Conservation (phyloP, 92 coral and sea anemone genomes). For the Epizoanthus ramosus region DNA sequence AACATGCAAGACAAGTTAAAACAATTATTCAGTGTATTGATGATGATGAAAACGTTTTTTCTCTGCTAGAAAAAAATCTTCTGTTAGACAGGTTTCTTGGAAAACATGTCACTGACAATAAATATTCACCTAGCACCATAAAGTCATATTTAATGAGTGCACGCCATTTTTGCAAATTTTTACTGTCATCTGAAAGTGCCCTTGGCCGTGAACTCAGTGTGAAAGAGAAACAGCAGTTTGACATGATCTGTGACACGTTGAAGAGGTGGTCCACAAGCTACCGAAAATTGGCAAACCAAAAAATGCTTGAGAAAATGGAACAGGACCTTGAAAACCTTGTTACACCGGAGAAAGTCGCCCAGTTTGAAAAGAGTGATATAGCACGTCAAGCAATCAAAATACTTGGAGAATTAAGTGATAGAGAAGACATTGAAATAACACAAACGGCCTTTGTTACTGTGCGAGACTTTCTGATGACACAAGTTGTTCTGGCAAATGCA, state of each 20-base stretch:
- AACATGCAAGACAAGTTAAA: constrained; percentile 30
- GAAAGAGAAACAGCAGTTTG: constrained; percentile 26
- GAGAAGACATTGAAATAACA: constrained; percentile 9
- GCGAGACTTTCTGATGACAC: constrained; percentile 28
- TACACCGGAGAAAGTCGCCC: constrained; percentile 14
- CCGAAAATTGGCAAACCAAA: constrained; percentile 6
- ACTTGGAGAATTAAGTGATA: constrained; percentile 21
- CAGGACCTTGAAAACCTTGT: constrained; percentile 21
- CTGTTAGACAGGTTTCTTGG: constrained; percentile 19
- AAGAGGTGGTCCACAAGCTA: constrained; percentile 29
- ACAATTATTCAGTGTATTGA: constrained; percentile 24
- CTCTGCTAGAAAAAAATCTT: constrained; percentile 43
- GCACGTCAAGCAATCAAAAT: constrained; percentile 30
- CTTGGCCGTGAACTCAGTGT: constrained; percentile 28
- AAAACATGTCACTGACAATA: constrained; percentile 39
- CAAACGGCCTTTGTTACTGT: constrained; percentile 20
- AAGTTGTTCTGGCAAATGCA: constrained; percentile 21
- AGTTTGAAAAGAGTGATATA: constrained; percentile 14
- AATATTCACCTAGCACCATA: constrained; percentile 38
- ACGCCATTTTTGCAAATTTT: constrained; percentile 37
- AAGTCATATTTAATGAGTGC: constrained; percentile 50
- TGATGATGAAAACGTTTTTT: constrained; percentile 33
- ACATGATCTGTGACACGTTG: constrained; percentile 14
- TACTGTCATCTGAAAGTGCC: constrained; percentile 43
- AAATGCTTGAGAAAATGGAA: constrained; percentile 26